Conservation (phyloP, 2,797 vertebrate genomes). For the Malurus leucopterus region DNA sequence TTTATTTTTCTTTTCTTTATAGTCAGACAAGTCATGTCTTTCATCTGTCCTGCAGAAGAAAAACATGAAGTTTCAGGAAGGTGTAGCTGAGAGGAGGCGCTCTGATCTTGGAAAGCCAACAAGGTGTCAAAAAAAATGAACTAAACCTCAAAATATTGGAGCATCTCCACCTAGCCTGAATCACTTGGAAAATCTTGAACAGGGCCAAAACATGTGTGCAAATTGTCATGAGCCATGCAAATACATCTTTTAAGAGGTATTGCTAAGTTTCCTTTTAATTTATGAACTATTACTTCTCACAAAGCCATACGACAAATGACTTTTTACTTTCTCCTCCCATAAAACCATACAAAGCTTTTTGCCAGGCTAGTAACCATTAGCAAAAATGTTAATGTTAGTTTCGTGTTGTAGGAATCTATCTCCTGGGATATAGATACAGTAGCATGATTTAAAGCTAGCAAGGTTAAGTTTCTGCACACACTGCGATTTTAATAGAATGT, state of each 20-base stretch:
- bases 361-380: background rate
- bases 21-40: background rate
- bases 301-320: background rate
- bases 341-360: constrained; percentile 18
- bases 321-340: background rate
- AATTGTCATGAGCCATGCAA: background rate
- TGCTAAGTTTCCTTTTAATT: constrained; percentile 13
- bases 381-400: constrained; percentile 6
- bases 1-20: background rate
- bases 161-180: background rate
- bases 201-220: background rate
- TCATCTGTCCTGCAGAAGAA: background rate
- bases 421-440: constrained; percentile 29
- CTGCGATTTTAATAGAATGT: background rate
- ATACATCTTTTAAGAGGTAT: background rate
- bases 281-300: constrained; percentile 6
- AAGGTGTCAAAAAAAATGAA: background rate
- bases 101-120: background rate
- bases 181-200: background rate
- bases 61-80: background rate
- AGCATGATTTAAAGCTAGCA: constrained; percentile 36
- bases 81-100: background rate
- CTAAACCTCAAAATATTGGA: background rate
- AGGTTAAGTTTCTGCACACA: background rate
- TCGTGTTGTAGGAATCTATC: background rate